These are phyloP conservation scores for Trachelus iudaicus DNA, from an alignment of 2,888 invertebrate genomes.

Conservation along the genomic window DNA sequence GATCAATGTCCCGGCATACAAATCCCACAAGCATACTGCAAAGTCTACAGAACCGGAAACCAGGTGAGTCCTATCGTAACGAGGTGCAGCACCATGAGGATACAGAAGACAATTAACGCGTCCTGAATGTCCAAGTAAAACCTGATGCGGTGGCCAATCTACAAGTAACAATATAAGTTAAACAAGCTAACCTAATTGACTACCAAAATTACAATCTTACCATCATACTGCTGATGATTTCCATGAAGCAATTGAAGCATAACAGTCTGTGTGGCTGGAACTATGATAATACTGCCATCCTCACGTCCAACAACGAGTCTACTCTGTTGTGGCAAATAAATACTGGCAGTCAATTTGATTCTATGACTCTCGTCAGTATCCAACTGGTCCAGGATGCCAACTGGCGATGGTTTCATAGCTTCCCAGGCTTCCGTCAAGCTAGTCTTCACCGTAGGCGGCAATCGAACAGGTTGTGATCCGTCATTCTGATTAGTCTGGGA, in stretches of 20 bases:
- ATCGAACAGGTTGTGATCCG: conserved; percentile 65
- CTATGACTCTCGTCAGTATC: conserved; percentile 78
- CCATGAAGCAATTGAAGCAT: conserved; percentile 92
- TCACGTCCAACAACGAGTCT: conserved; percentile 93
- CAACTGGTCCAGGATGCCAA: conserved; percentile 91
- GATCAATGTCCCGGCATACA: conserved; percentile 87
- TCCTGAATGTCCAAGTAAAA: conserved; percentile 90
- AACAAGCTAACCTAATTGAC: not conserved
- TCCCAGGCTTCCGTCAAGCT: conserved; percentile 90
- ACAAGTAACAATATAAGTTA: conserved; percentile 21
- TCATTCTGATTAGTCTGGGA: conserved; percentile 72
- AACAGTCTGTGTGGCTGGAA: conserved; percentile 95
- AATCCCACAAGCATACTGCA: conserved; percentile 96
- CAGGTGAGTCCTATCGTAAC: conserved; percentile 90
- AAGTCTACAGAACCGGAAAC: conserved; percentile 98
- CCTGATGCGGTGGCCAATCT: conserved; percentile 93
- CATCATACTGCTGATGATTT: conserved; percentile 82
- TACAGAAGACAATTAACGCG: conserved; percentile 95
- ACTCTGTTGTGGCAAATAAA: conserved; percentile 93
- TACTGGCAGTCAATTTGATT: conserved; percentile 90
- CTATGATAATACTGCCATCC: conserved; percentile 95
- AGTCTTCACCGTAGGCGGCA: conserved; percentile 83
- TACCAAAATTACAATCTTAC: conserved; percentile 63
- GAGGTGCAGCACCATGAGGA: conserved; percentile 89
- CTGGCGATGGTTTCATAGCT: conserved; percentile 86